Evolutionary conservation across 2,797 vertebrate genomes (phyloP).

Genomic region (Rallus crepitans): DNA sequence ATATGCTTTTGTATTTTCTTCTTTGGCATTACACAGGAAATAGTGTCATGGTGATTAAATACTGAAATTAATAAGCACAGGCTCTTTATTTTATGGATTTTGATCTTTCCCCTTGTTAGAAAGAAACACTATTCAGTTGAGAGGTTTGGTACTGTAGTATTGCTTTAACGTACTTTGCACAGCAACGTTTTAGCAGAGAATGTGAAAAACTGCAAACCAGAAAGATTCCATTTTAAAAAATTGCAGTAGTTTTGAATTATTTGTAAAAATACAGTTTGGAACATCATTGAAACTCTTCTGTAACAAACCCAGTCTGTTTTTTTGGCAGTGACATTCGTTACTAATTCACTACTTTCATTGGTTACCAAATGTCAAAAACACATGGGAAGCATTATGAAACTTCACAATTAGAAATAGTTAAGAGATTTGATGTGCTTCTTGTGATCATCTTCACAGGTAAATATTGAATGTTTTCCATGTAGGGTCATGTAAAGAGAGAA

Average conservation of each 20-base stretch:
- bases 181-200: background rate
- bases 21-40: background rate
- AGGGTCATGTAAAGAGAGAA: background rate
- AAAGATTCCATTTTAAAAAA: accelerated
- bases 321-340: constrained; percentile 31
- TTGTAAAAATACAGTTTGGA: background rate
- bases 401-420: constrained; percentile 54
- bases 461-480: constrained; percentile 1
- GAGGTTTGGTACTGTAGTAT: background rate
- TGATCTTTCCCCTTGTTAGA: background rate
- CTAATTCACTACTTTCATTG: constrained; percentile 27
- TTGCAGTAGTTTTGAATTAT: background rate
- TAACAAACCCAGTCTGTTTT: constrained; percentile 24
- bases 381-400: constrained; percentile 30
- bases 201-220: background rate
- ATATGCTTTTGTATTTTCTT: background rate
- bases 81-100: background rate
- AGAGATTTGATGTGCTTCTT: constrained; percentile 41
- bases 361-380: constrained; percentile 39
- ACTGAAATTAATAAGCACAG: background rate
- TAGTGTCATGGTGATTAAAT: background rate
- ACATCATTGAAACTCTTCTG: background rate
- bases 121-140: background rate
- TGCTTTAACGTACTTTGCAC: background rate
- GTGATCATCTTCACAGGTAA: constrained; percentile 55